Evolutionary conservation across 2,888 invertebrate species (phyloP).

Genomic region (Xestobium rufovillosum): DNA sequence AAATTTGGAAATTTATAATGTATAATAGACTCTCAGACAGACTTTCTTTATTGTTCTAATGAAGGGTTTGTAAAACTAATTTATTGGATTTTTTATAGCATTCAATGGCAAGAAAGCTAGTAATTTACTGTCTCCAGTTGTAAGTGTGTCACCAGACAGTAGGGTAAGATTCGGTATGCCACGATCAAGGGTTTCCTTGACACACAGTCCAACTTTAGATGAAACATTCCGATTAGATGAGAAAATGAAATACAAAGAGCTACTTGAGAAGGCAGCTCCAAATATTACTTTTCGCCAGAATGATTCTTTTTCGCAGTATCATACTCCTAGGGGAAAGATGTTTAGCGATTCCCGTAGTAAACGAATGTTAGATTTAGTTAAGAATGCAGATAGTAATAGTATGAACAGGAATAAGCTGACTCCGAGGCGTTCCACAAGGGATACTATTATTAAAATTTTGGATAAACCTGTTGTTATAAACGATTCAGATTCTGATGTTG

Average conservation of each 20-base stretch:
- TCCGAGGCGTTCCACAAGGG: slow-evolving; percentile 29
- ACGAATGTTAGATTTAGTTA: slow-evolving; percentile 23
- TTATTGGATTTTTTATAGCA: background rate
- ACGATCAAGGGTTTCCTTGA: no score
- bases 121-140: background rate
- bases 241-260: slow-evolving; percentile 49
- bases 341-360: slow-evolving; percentile 14
- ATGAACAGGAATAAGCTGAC: slow-evolving; percentile 11
- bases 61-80: no score
- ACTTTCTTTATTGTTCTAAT: no score
- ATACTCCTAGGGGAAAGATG: slow-evolving; percentile 29
- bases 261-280: slow-evolving; percentile 43
- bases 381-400: slow-evolving; percentile 10
- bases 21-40: no score
- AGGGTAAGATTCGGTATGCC: no score
- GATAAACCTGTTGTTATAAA: slow-evolving; percentile 32
- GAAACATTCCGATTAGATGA: slow-evolving; percentile 52
- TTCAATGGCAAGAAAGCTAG: background rate
- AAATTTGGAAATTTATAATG: no score
- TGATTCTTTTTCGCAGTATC: slow-evolving; percentile 28
- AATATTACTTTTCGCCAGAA: slow-evolving; percentile 19
- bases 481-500: slow-evolving; percentile 39
- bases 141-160: no score
- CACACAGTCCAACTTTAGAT: slow-evolving; percentile 36
- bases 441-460: slow-evolving; percentile 33